Evolutionary conservation across 2,888 invertebrate species (phyloP), one percentile per base, ranked within the genome.

Genomic region (Adelognathus sp.): DNA sequence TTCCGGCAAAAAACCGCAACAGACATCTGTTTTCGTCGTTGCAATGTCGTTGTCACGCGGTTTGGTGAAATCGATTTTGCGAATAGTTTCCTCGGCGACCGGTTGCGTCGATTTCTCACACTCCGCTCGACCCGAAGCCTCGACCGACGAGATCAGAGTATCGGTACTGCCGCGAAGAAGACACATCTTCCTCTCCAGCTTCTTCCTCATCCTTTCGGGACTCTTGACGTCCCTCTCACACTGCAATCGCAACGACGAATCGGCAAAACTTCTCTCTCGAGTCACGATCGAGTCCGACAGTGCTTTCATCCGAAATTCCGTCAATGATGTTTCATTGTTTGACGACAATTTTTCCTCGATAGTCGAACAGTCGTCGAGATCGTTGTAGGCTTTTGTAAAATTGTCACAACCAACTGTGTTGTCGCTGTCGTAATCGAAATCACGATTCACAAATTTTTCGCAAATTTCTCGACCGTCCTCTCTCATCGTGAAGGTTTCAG

Each of bases 121-220:
- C 16, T 27, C 24, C 24, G 24, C 9, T 24, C n/a, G 39, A 7
- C n/a, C 61, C 36, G 39, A 33, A 63, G 79, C 76, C 44, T 88
- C 88, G 1, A 86, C 31, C 7, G 86, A 86, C 0, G 86, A 86
- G 39, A 86, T 77, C 41, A 88, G 76, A 24, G 83, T 84, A 21
- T 89, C 84, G 1, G 86, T 86, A 11, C 86, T 87, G 1, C 81
- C 81, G 0, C 86, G 85, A 61, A 87, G 79, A 6, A 83, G 63
- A 44, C 80, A 79, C 84, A 84, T 83, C 7, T 72, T 83, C 11
- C 80, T 81, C 67, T 80, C 76, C 29, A 80, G 27, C 16, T 69
- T 76, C 63, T 11, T 54, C 50, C 44, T 71, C 2, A 50, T 52
- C 3, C 54, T 50, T 0, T 18, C 11, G 7, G 46, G 11, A 66